phyloP scores from a whole-genome alignment of 2,888 invertebrate genomes.

The Uropetala carovei region DNA sequence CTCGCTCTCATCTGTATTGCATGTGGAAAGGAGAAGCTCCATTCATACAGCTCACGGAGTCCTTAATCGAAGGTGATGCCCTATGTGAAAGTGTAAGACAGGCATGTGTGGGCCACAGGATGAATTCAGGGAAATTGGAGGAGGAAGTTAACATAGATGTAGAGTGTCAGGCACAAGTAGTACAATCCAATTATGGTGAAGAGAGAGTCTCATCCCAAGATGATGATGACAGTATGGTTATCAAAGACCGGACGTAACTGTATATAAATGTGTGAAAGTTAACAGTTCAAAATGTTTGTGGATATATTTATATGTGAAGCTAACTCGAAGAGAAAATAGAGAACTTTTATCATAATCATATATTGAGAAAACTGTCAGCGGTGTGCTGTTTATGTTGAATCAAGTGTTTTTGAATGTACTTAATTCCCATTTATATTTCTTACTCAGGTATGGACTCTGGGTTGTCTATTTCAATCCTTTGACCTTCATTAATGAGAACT shows the following conservation, averaged over 20 bases:
- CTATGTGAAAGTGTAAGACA: slow-evolving; percentile 28
- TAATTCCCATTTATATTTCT: too few relatives aligned
- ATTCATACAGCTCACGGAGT: slow-evolving; percentile 46
- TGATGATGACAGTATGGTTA: slow-evolving; percentile 41
- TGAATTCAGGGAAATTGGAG: slow-evolving; percentile 48
- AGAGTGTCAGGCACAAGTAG: not conserved
- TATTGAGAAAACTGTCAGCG: not conserved
- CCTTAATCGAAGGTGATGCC: slow-evolving; percentile 37
- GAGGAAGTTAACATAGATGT: slow-evolving; percentile 18
- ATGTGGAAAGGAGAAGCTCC: slow-evolving; percentile 61
- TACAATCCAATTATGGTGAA: slow-evolving; percentile 17
- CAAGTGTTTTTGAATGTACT: not conserved
- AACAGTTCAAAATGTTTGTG: not conserved
- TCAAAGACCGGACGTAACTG: slow-evolving; percentile 33
- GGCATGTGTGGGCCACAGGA: slow-evolving; percentile 8
- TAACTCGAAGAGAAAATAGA: not conserved
- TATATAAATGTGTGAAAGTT: not conserved
- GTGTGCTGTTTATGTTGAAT: not conserved
- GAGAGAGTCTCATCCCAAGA: slow-evolving; percentile 42
- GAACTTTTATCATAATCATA: not conserved
- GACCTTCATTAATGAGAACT: too few relatives aligned
- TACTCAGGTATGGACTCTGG: too few relatives aligned
- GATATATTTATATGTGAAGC: not conserved
- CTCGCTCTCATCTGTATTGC: slow-evolving; percentile 50
- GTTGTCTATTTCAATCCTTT: too few relatives aligned